A percentile compares a stretch with the other conserved stretches of the same genome.
phyloP scores from a whole-genome alignment of 2,797 vertebrate genomes.

The Tinamus major region DNA sequence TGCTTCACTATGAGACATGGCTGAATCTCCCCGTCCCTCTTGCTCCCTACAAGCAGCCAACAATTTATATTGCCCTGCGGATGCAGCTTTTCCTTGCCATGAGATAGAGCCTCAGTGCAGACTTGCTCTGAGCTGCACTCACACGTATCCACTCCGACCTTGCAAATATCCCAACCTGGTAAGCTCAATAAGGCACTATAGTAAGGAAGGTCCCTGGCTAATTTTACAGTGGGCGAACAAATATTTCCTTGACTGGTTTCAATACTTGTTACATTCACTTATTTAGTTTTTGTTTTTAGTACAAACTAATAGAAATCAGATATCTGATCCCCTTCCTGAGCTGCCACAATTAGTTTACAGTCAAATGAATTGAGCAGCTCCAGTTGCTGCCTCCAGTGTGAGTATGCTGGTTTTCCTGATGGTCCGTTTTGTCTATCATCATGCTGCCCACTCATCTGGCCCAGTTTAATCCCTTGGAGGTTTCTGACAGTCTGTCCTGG shows the following conservation, averaged over 20 bases:
- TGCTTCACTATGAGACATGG: neutral
- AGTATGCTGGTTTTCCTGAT: neutral
- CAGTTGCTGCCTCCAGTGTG: fast-evolving
- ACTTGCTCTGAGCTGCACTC: neutral
- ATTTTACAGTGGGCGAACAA: neutral
- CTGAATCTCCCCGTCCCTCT: neutral
- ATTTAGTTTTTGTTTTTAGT: conserved; percentile 3
- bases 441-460: neutral
- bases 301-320: neutral
- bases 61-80: neutral
- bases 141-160: neutral
- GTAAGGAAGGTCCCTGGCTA: neutral
- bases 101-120: neutral
- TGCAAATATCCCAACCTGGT: neutral
- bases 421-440: neutral
- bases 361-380: neutral
- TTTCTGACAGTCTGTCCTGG: neutral
- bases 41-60: neutral
- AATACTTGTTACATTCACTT: neutral
- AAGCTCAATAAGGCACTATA: fast-evolving
- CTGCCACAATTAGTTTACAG: neutral
- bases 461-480: neutral
- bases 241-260: neutral
- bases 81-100: neutral
- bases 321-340: neutral